These are phyloP conservation scores for Drosophila paramelanica DNA, from an alignment of 2,888 invertebrate species.

Conservation along the genomic window DNA sequence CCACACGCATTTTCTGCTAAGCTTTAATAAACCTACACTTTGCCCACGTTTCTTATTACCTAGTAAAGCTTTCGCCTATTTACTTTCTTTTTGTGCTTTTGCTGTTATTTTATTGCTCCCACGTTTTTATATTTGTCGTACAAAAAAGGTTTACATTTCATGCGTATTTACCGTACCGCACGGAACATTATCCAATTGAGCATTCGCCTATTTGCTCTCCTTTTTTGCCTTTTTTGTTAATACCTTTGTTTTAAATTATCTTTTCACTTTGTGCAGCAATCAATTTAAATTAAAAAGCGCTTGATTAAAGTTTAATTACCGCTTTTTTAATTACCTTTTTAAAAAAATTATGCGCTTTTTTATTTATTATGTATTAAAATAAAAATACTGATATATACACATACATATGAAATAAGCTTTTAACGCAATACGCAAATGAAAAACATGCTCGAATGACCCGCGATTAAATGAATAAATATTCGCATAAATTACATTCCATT, in stretches of 20 bases:
- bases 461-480: constrained; percentile 38
- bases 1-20: no score
- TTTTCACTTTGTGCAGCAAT: constrained; percentile 11
- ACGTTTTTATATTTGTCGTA: no score
- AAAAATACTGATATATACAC: neutral
- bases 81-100: no score
- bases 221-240: neutral
- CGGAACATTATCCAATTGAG: neutral
- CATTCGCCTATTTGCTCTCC: neutral
- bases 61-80: no score
- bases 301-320: constrained; percentile 41
- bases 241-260: neutral
- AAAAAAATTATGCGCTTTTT: constrained; percentile 24
- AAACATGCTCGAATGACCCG: constrained; percentile 5
- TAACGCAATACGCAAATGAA: constrained; percentile 24
- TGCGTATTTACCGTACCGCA: no score
- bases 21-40: no score
- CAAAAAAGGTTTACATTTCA: no score
- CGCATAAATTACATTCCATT: constrained; percentile 48
- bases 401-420: constrained; percentile 26
- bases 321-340: constrained; percentile 48
- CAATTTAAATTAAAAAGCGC: constrained; percentile 29
- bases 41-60: no score
- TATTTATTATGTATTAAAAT: neutral
- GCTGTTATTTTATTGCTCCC: no score